Evolutionary conservation across 2,888 invertebrate species (phyloP).

Genomic region (Erebia ligea): DNA sequence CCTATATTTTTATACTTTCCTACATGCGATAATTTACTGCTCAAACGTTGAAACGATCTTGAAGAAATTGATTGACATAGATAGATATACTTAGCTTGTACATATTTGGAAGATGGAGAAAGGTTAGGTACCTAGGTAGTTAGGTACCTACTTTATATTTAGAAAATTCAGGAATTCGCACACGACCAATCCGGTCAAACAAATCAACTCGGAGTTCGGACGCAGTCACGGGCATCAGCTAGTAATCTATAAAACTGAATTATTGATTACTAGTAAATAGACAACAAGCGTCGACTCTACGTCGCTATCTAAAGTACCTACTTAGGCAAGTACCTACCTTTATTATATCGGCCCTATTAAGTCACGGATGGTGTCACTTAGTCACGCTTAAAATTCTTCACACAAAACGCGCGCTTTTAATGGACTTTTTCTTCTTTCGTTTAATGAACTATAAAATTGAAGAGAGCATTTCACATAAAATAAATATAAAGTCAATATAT

Average conservation of each 20-base stretch:
- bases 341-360: conserved; percentile 14
- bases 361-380: conserved; percentile 20
- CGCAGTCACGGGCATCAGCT: too few relatives aligned
- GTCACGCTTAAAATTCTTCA: conserved; percentile 19
- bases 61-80: too few relatives aligned
- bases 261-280: neutral
- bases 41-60: too few relatives aligned
- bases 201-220: too few relatives aligned
- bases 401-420: conserved; percentile 19
- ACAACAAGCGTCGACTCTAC: neutral
- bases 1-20: too few relatives aligned
- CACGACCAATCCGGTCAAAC: too few relatives aligned
- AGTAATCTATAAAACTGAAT: neutral
- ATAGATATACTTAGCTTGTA: too few relatives aligned
- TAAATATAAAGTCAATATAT: neutral
- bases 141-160: too few relatives aligned
- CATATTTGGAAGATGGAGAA: too few relatives aligned
- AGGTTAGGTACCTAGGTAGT: too few relatives aligned
- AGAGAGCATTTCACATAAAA: conserved; percentile 11
- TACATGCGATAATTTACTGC: too few relatives aligned
- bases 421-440: conserved; percentile 16
- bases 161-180: too few relatives aligned
- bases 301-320: conserved; percentile 6
- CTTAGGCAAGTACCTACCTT: neutral
- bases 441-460: conserved; percentile 21